Evolutionary conservation across 2,888 invertebrate genomes (phyloP), one percentile per base, ranked within the genome.

Genomic region (Parnassius smintheus): DNA sequence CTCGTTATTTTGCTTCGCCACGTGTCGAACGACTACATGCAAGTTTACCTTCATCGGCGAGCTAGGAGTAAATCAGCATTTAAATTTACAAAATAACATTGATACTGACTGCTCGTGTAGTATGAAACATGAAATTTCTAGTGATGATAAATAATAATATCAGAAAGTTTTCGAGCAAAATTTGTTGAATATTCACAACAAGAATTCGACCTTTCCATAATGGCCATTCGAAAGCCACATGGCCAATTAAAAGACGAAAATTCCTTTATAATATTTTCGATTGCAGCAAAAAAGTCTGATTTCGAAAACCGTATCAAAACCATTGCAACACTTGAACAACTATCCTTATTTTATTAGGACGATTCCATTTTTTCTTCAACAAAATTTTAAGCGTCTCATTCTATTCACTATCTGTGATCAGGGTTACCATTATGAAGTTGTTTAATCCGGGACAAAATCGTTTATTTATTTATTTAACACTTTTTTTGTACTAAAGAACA

Each of bases 311-410:
- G 44, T 66, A 69, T 68, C 64, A 64, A 71, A 71, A 71, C 68
- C 69, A 74, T 75, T 75, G 73, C 78, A 74, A 76, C 79, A 83
- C 80, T 83, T 80, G 79, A 84, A 80, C 76, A 78, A 79, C 77
- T 76, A 75, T 69, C 57, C 52, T 73, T 79, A 83, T 83, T 81
- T 80, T 82, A 81, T 81, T 77, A 78, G 75, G 76, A 71, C 71
- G 70, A 74, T 56, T 41, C 51, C 71, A 77, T 75, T 76, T 76
- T 59, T 62, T 64, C 63, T 62, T 1, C 64, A 64, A 49, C 67
- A 56, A 56, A 61, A 60, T 45, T 55, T 68, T n/a, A 42, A 55
- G 50, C 51, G 52, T 45, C 9, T 3, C 0, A 50, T 9, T 61
- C 56, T n/a, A 60, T 59, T 55, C 55, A 41, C 10, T 46, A 18